Percentiles rank a stretch among this genome's conserved stretches.
Evolutionary conservation across 2,888 invertebrate species (phyloP).

Genomic region (Lathronympha strigana): DNA sequence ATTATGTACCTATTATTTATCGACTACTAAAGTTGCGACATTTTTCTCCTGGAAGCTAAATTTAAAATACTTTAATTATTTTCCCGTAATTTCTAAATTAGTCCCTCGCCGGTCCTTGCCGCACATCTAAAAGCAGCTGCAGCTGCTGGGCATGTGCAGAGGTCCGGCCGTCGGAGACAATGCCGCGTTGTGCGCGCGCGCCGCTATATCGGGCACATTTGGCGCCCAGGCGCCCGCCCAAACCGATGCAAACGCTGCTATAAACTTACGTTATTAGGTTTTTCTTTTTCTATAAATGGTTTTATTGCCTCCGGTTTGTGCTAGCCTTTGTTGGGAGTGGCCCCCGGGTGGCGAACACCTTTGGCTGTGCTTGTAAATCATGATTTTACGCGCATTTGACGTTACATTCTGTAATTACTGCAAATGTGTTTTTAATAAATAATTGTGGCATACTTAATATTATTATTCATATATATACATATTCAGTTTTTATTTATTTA

Average conservation of each 20-base stretch:
- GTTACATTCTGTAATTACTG: too few species aligned
- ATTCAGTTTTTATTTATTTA: too few species aligned
- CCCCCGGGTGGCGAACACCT: not conserved
- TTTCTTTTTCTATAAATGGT: conserved; percentile 41
- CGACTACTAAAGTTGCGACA: too few species aligned
- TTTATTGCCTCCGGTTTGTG: conserved; percentile 35
- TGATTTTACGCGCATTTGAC: not conserved
- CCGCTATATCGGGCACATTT: conserved; percentile 53
- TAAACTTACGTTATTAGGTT: conserved; percentile 39
- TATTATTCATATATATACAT: too few species aligned
- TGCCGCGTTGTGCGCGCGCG: conserved; percentile 55
- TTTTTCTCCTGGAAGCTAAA: too few species aligned
- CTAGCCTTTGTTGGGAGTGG: conserved; percentile 28
- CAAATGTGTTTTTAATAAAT: too few species aligned
- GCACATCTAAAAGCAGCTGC: conserved; percentile 28
- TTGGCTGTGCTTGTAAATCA: not conserved
- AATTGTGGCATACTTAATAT: too few species aligned
- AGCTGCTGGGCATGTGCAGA: conserved; percentile 44
- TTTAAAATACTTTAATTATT: not conserved
- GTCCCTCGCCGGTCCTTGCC: not conserved
- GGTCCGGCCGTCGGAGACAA: conserved; percentile 60
- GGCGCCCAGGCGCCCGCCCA: conserved; percentile 69
- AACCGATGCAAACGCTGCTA: conserved; percentile 41
- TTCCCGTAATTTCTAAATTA: conserved; percentile 6
- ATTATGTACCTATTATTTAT: too few species aligned